Percentiles rank a stretch among this genome's conserved stretches.
phyloP scores from a whole-genome alignment of 2,113 vertebrate species.

The Taxidea taxus region DNA sequence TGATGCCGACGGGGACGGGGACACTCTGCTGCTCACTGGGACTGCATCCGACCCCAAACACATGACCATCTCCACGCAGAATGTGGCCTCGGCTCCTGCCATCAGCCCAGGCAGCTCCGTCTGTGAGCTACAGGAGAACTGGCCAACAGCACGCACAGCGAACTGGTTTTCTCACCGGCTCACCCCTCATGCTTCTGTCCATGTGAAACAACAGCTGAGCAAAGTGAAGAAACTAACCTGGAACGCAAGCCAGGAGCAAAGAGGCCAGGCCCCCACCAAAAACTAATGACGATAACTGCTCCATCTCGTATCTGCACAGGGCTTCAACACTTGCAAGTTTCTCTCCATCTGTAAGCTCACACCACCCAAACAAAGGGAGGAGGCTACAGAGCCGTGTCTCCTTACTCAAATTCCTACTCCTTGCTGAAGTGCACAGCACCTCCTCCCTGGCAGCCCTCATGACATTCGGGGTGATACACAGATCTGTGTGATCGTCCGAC shows the following conservation, averaged over 20 bases:
- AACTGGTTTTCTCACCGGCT: not conserved
- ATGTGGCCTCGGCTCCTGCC: no score
- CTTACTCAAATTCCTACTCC: not conserved
- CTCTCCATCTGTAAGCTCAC: not conserved
- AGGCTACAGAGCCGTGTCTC: not conserved
- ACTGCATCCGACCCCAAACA: not conserved
- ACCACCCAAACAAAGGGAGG: not conserved
- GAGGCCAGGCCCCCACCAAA: not conserved
- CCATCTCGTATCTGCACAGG: not conserved
- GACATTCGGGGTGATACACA: fast-evolving
- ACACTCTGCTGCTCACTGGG: not conserved
- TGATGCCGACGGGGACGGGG: not conserved
- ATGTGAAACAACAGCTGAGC: not conserved
- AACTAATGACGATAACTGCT: not conserved
- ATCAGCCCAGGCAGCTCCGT: fast-evolving
- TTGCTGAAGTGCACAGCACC: fast-evolving
- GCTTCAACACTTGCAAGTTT: not conserved
- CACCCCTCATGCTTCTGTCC: not conserved
- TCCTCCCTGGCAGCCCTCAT: not conserved
- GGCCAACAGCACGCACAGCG: no score
- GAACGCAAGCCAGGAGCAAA: not conserved
- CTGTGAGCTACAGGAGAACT: not conserved
- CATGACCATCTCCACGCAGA: not conserved
- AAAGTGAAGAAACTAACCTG: not conserved
- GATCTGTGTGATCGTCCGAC: not conserved